Evolutionary conservation across 2,797 vertebrate species (phyloP).

Genomic region (Spheniscus humboldti): DNA sequence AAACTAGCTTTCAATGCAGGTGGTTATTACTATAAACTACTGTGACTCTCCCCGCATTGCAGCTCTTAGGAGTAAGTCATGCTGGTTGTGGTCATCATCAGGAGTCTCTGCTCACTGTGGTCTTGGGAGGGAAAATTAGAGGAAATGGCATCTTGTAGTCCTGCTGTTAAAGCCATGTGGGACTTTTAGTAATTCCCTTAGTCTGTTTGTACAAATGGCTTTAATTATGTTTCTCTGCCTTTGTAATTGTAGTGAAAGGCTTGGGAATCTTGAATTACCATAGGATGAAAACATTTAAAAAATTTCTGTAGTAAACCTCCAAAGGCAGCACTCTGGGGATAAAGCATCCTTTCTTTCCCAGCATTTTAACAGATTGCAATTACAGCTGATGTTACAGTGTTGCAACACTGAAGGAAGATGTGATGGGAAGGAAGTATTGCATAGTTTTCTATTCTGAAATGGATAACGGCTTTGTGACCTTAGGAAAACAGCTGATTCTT

Average conservation of each 20-base stretch:
- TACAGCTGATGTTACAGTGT: not conserved
- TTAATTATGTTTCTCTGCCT: not conserved
- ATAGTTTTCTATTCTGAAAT: not conserved
- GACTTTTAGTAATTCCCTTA: not conserved
- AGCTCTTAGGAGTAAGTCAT: not conserved
- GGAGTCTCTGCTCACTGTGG: not conserved
- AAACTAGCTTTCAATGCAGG: not conserved
- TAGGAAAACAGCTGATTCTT: not conserved
- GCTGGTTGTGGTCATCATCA: not conserved
- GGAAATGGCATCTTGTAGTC: not conserved
- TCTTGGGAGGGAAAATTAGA: not conserved
- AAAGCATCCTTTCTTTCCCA: not conserved
- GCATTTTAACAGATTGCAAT: not conserved
- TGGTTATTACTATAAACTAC: not conserved
- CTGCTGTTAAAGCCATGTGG: not conserved
- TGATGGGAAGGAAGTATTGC: slow-evolving; percentile 19
- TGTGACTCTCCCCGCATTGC: rapidly evolving
- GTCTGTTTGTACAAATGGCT: not conserved
- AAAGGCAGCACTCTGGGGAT: not conserved
- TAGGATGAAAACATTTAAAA: not conserved
- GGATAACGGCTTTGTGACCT: not conserved
- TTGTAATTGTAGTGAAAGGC: not conserved
- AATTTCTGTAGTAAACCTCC: not conserved
- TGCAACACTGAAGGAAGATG: not conserved
- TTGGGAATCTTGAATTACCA: not conserved